phyloP scores from a whole-genome alignment of 30 jellyfish, hydroid and myxozoan genomes.

The Sanderia malayensis region DNA sequence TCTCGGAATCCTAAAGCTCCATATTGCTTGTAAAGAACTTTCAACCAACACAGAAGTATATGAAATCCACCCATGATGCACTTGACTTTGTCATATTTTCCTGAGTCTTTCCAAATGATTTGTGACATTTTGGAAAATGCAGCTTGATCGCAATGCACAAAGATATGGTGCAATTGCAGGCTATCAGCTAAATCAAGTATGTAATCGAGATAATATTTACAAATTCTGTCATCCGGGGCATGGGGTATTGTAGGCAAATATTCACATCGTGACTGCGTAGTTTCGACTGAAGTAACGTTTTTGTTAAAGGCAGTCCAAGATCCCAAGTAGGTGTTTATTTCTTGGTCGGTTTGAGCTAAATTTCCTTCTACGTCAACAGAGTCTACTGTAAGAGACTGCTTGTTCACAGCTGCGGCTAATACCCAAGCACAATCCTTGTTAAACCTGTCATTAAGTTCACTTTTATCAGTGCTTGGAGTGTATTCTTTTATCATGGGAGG shows the following conservation, averaged over 20 bases:
- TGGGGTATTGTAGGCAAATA: slow-evolving; percentile 17
- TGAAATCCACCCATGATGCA: slow-evolving; percentile 17
- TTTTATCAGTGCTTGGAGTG: slow-evolving; percentile 19
- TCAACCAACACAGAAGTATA: slow-evolving; percentile 15
- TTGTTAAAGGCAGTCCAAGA: slow-evolving; percentile 17
- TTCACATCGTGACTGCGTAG: slow-evolving; percentile 16
- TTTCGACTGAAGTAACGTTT: slow-evolving; percentile 14
- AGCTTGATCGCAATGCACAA: slow-evolving; percentile 24
- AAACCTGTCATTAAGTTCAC: slow-evolving; percentile 14
- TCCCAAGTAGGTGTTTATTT: slow-evolving; percentile 9
- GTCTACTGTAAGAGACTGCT: slow-evolving; percentile 8
- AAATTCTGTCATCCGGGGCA: slow-evolving; percentile 19
- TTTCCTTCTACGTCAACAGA: slow-evolving; percentile 4
- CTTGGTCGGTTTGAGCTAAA: slow-evolving; percentile 15
- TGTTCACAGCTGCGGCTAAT: slow-evolving; percentile 16
- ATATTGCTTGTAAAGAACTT: slow-evolving; percentile 15
- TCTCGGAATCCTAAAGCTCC: slow-evolving; percentile 17
- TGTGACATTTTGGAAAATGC: slow-evolving; percentile 21
- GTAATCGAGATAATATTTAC: slow-evolving; percentile 21
- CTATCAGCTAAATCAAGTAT: slow-evolving; percentile 14
- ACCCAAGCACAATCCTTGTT: slow-evolving; percentile 14
- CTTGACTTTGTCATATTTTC: slow-evolving; percentile 11
- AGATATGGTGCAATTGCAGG: slow-evolving; percentile 14
- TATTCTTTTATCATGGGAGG: slow-evolving; percentile 22
- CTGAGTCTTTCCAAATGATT: slow-evolving; percentile 21